Evolutionary conservation across 2,888 invertebrate species (phyloP), one percentile per base, ranked within the genome.

Genomic region (Polydrusus tereticollis): DNA sequence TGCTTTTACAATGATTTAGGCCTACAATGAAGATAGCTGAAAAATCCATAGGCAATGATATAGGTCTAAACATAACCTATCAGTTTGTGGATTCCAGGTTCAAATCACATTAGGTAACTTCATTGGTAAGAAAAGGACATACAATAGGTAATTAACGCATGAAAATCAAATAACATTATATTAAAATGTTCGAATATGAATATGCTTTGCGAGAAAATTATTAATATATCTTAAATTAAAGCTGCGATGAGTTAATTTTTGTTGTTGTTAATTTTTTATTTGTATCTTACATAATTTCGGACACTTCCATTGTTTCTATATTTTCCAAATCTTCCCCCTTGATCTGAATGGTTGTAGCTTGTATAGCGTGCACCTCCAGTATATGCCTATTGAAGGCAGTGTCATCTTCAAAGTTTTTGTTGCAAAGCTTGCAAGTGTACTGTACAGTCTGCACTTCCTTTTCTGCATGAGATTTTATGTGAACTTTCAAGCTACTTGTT

Each of bases 401-500:
- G 4, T 80, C 79, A 69, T 82, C 81, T 1, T 80, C 76, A 70
- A 84, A 85, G 38, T 78, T 77, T 76, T 83, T 84, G 67, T 82
- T 82, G 71, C 86, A 86, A 29, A 83, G 74, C 76, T 84, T 85
- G 72, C 85, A 86, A 36, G 78, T 70, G 20, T 67, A 74, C 47
- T 71, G 74, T 6, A 74, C 64, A 7, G 43, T 71, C 58, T 67
- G 70, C 4, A 67, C 41, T 45, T 73, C 68, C 12, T 69, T 59
- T 36, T 69, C 47, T 4, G 50, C 77, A 77, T 85, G 85, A 12
- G 80, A 79, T 18, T 83, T 79, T 80, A 84, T 80, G 69, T 85
- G 85, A 0, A 82, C 82, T 72, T 85, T 85, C 38, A 85, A 77
- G 74, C 84, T 84, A 69, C 83, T 83, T 0, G 83, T 80, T 50